Evolutionary conservation across 1,140 invertebrate genomes (phyloP), one percentile per base, ranked within the genome.

Genomic region (Heliconius hewitsoni): DNA sequence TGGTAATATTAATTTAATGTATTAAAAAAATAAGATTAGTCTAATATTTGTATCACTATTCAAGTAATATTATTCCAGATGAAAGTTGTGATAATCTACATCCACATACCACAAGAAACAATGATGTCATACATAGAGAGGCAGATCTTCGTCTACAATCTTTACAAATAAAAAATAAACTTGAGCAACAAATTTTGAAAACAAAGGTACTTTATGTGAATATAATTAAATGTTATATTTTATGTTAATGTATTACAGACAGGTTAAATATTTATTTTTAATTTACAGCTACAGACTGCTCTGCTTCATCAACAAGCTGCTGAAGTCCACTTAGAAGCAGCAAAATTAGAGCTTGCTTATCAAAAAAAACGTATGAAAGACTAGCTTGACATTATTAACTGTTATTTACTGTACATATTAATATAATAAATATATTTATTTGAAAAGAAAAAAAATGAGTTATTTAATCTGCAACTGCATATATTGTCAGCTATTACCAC

Each of bases 401-500:
- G 8, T 30, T 66, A 66, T 13, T 30, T 66, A 66, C 23, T 27
- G 4, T 13, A 27, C 3, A 13, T 66, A 66, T 30, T 66, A 46
- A 13, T 13, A 46, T 27, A 27, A 27, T 11, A 66, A 27, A 66
- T 66, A 13, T 27, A 66, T 66, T 66, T 23, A 13, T 66, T 27
- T 66, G 3, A 30, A 18, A 66, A 27, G 3, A 66, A 11, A 3
- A 30, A 16, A 66, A 30, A 6, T 30, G 6, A 8, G 6, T 27
- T 66, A 30, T 66, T 94, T 52, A 19, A 19, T 52, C 8, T 52
- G 18, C 6, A 52, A 19, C 1, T n/a, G n/a, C n/a, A 8, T 34
- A 34, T 34, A 34, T 34, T 34, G 34, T 34, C 34, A 34, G 34
- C 34, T 34, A 8, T 34, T 34, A 34, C 34, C 34, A 34, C 5